Base-by-base conservation (phyloP, 2,888 invertebrate genomes). In the Himalopsyche tibetana region DNA sequence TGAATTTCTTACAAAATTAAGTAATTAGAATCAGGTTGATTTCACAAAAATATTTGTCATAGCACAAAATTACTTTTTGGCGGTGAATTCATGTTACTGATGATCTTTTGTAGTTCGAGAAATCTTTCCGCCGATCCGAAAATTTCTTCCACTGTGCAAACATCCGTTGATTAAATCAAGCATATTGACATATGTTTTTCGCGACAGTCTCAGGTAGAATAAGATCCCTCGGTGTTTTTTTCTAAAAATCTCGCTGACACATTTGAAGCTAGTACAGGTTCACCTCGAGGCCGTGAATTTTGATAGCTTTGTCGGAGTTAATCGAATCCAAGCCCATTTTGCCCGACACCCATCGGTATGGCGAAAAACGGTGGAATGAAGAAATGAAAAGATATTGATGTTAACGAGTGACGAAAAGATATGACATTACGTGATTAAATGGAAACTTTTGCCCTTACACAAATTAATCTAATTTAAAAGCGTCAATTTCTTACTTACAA, bases 311-410 rank as follows among this genome's bases (percentile, higher is more conserved):
- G 9, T 82, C 5, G 42, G 36, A 79, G 69, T 63, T 83, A 83
- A 83, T 83, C 83, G 74, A 83, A 83, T 83, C 83, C 36, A 83
- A 55, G n/a, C 83, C 69, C 69, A 19, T 74, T 69, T 83, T 51
- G 36, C 69, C 36, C 38, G 12, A 74, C 74, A 36, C 12, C 74
- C 36, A 74, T 74, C 74, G 74, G 38, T 38, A 38, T 36, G 19
- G 12, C 28, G 74, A 74, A 74, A 63, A 74, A 74, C 9, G 74
- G 36, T 36, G 36, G 38, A 74, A 74, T 74, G 38, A 36, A 74
- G 12, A 74, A 74, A 36, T 74, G 74, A 36, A 12, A 74, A 36
- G 36, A 28, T 28, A 69, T 69, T 36, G 19, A 38, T 15, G 74
- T 36, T 28, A 12, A 63, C 28, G 19, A 11, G 11, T 63, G 3